Base-by-base conservation (phyloP, 2,797 vertebrate species). In the Anabacerthia variegaticeps region DNA sequence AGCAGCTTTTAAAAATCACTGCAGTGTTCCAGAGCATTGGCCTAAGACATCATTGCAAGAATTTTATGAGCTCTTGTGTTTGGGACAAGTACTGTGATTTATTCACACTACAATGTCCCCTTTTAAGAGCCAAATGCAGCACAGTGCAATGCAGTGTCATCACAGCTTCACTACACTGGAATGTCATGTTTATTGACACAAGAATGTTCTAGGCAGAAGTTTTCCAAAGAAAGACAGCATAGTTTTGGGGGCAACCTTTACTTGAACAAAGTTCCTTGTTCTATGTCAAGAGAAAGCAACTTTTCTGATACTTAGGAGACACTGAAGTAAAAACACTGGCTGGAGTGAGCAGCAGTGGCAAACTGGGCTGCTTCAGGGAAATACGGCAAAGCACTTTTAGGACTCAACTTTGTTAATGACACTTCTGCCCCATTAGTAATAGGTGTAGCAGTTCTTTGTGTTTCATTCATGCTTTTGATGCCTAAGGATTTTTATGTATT, bases 1-100 rank as follows among this genome's bases (percentile, higher is more conserved):
- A 81, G 68, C 58, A 86, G 88, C 62, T 88, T 93, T 86, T 52
- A 71, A 94, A 96, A 93, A 86, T 59, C 66, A 67, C 55, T 86
- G 52, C 77, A 73, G 74, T 63, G 81, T 95, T 93, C 84, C 88
- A 92, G 44, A 93, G 84, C 77, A 46, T 12, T 92, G 78, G 81
- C 62, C 79, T 81, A 88, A 91, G 89, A 84, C 89, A 73, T 52
- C 43, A 30, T 8, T 78, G 48, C 23, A 86, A 61, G 87, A 85
- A 84, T 84, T 84, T 93, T 63, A 84, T 58, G 59, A 92, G 79
- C 36, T 88, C 58, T 58, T 88, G 49, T 77, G 54, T 62, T 34
- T 88, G 54, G 89, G 87, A 92, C 66, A 86, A 94, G 48, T 32
- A 37, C 32, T 21, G 58, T 10, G 8, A 66, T 83, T 92, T 94